These are phyloP conservation scores for Oscarella lobularis DNA, from an alignment of 37 sponge, comb jelly and placozoan genomes.

Conservation along the genomic window DNA sequence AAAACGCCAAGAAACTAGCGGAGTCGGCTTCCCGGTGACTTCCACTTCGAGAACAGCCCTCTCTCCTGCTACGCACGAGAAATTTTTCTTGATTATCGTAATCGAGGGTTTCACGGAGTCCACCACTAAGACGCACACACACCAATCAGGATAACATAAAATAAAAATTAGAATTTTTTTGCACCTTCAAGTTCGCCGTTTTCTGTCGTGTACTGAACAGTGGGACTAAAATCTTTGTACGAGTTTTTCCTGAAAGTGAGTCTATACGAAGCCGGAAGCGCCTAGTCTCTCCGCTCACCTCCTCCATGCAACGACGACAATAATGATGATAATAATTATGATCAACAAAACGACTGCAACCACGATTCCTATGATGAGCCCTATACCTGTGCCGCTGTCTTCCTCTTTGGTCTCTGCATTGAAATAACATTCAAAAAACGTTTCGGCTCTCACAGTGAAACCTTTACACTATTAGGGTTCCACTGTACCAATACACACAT, in stretches of 20 bases:
- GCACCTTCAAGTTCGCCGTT: too few relatives aligned
- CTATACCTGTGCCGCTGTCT: too few relatives aligned
- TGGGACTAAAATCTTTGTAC: too few relatives aligned
- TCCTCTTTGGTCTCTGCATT: too few relatives aligned
- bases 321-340: neutral
- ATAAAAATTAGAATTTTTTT: too few relatives aligned
- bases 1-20: neutral
- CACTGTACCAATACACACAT: too few relatives aligned
- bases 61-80: neutral
- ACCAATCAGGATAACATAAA: neutral
- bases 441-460: too few relatives aligned
- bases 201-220: too few relatives aligned
- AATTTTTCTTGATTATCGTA: neutral
- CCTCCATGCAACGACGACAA: neutral
- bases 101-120: neutral
- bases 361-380: neutral
- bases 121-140: neutral
- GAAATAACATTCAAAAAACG: too few relatives aligned
- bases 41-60: neutral
- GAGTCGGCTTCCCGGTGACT: neutral
- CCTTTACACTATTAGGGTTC: too few relatives aligned
- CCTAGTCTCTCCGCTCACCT: neutral
- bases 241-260: too few relatives aligned
- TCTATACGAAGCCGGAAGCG: too few relatives aligned
- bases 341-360: neutral